phyloP scores from a whole-genome alignment of 1,140 invertebrate species.

The Ylistrum balloti region DNA sequence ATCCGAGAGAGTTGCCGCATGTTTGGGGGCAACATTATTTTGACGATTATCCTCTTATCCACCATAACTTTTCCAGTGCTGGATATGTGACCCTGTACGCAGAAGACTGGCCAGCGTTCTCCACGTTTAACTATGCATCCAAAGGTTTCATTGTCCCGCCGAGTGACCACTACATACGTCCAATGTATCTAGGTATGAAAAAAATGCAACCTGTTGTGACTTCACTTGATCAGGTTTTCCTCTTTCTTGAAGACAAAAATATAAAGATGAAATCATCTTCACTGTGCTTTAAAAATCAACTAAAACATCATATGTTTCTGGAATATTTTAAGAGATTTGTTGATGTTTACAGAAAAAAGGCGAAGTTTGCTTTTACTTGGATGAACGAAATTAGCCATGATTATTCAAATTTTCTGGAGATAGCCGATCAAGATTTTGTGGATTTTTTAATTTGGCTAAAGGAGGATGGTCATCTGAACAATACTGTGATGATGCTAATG shows the following conservation, averaged over 20 bases:
- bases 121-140: slow-evolving; percentile 52
- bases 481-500: slow-evolving; percentile 89
- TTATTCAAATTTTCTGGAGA: slow-evolving; percentile 62
- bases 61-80: slow-evolving; percentile 48
- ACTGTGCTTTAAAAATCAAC: slow-evolving; percentile 63
- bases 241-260: slow-evolving; percentile 63
- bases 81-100: slow-evolving; percentile 44
- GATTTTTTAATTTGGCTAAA: slow-evolving; percentile 79
- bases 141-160: slow-evolving; percentile 50
- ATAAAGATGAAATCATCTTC: slow-evolving; percentile 60
- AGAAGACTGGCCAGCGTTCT: slow-evolving; percentile 50
- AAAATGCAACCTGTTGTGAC: background rate
- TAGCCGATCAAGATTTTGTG: slow-evolving; percentile 64
- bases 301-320: slow-evolving; percentile 62
- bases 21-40: background rate
- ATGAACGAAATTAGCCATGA: slow-evolving; percentile 63
- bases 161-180: slow-evolving; percentile 52
- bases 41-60: slow-evolving; percentile 52
- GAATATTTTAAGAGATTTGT: slow-evolving; percentile 67
- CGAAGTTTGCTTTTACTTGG: slow-evolving; percentile 64
- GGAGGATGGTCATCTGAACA: slow-evolving; percentile 79
- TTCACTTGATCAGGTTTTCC: slow-evolving; percentile 48
- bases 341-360: slow-evolving; percentile 57
- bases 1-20: slow-evolving; percentile 25
- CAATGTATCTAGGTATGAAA: slow-evolving; percentile 41